Evolutionary conservation across 1,140 invertebrate species (phyloP), one percentile per base, ranked within the genome.

Genomic region (Drosophila chauvacae): DNA sequence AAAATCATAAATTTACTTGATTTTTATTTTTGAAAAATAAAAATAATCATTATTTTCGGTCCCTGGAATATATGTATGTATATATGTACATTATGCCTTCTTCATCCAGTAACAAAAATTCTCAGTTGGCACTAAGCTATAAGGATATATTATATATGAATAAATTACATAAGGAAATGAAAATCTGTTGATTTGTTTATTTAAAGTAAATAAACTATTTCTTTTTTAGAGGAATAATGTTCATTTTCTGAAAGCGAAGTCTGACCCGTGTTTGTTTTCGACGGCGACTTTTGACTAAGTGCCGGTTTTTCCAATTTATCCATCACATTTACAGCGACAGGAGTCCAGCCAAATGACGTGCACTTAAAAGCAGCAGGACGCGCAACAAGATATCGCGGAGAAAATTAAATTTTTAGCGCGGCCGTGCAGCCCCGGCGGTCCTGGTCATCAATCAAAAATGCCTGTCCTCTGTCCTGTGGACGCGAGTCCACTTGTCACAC

Each of bases 371-470:
- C 71, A 81, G 70, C 61, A 57, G 77, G 42, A 71, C 63, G 56
- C 59, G 85, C 77, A 72, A 88, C 81, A 81, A 79, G 85, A 88
- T 90, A 81, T 81, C 60, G 80, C 53, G 61, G 64, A 53, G 44
- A 73, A 81, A 88, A 84, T 90, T 55, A 70, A 85, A 81, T 74
- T 77, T 88, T 55, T 39, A 71, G 30, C 41, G 10, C 58, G 58
- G 63, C 78, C 70, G 50, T 13, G n/a, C 33, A 20, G 33, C 26
- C 26, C 30, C 23, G 16, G 16, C 63, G 30, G 47, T 33, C 53
- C 35, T 30, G 72, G 66, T 79, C 84, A 87, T 87, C 84, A 87
- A 87, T 87, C 83, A 87, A 86, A 86, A 75, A 47, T 72, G 77
- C 35, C 53, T 39, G 53, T 56, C 58, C 35, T 51, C 33, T 16